Evolutionary conservation across 2,113 vertebrate genomes (phyloP).

Genomic region (Psephotus haematonotus): DNA sequence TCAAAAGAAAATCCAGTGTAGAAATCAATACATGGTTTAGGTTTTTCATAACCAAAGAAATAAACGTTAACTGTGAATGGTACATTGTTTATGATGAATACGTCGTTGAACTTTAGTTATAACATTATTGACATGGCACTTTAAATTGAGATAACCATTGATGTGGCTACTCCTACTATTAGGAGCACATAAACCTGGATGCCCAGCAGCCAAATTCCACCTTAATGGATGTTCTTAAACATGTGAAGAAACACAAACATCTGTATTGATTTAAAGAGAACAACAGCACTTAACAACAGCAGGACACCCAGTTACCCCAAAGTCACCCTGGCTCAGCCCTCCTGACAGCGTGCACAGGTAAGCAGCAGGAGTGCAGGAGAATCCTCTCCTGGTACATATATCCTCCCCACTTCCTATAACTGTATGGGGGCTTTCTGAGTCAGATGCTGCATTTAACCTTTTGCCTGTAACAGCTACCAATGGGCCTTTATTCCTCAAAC

Average conservation of each 20-base stretch:
- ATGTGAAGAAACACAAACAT: not conserved
- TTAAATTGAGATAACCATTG: not conserved
- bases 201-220: not conserved
- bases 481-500: not conserved
- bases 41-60: not conserved
- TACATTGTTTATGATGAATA: not conserved
- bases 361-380: too few species aligned
- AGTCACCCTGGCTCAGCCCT: not conserved
- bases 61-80: not conserved
- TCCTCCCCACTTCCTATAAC: not conserved
- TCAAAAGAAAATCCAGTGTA: not conserved
- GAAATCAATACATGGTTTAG: not conserved
- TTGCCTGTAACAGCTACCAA: not conserved
- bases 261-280: not conserved
- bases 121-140: accelerated
- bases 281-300: accelerated
- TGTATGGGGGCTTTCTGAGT: not conserved
- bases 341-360: too few species aligned
- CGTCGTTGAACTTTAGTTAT: not conserved
- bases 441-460: not conserved
- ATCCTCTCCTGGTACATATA: not conserved
- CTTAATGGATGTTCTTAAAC: accelerated
- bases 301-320: not conserved
- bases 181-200: not conserved
- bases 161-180: not conserved